These are phyloP conservation scores for Crocodylus rhombifer DNA, from an alignment of 2,797 vertebrate genomes.

Conservation along the genomic window DNA sequence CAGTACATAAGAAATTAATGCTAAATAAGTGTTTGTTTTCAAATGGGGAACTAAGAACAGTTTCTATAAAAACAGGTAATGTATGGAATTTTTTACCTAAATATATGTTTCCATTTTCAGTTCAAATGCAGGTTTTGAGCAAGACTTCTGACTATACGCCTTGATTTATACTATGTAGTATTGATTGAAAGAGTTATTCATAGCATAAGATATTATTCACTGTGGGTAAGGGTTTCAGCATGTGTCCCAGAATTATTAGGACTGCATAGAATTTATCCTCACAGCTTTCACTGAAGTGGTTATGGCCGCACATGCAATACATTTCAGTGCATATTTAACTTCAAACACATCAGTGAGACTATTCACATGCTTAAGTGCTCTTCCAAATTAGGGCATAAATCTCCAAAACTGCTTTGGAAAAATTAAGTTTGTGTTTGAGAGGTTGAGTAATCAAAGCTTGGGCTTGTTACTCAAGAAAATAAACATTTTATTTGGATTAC, in stretches of 20 bases:
- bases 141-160: too few relatives aligned
- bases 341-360: background rate
- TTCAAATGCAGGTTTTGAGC: too few relatives aligned
- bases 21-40: background rate
- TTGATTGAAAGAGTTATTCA: background rate
- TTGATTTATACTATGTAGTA: too few relatives aligned
- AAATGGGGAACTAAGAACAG: background rate
- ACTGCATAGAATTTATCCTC: background rate
- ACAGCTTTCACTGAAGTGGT: background rate
- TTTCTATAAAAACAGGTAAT: background rate
- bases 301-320: background rate
- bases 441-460: background rate
- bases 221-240: background rate
- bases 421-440: background rate
- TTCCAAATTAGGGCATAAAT: background rate
- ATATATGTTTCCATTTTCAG: too few relatives aligned
- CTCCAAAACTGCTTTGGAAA: background rate
- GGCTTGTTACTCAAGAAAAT: background rate
- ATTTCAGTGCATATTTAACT: background rate
- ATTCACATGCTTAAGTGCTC: background rate
- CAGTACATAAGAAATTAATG: background rate
- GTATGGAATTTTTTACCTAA: background rate
- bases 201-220: background rate
- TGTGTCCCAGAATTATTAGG: background rate
- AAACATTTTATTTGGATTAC: background rate